Evolutionary conservation across 2,113 vertebrate genomes (phyloP).

Genomic region (Heteronetta atricapilla): DNA sequence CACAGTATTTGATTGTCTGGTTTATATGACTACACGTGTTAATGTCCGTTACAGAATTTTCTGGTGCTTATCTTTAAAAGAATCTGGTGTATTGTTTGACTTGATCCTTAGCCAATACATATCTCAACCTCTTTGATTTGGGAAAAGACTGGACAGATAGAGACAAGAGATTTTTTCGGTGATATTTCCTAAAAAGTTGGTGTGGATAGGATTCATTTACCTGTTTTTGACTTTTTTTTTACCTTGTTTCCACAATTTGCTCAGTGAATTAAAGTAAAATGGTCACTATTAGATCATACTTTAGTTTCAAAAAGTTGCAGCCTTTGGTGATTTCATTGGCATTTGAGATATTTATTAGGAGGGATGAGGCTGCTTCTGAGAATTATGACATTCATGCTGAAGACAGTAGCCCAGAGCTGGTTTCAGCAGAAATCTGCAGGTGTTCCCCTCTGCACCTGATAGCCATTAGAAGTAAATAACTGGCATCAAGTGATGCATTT

Average conservation of each 20-base stretch:
- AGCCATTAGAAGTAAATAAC: background rate
- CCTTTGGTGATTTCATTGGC: background rate
- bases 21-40: background rate
- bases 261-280: background rate
- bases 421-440: background rate
- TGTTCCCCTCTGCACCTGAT: background rate
- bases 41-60: background rate
- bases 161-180: background rate
- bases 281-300: background rate
- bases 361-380: background rate
- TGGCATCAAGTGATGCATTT: background rate
- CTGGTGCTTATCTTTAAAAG: background rate
- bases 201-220: background rate
- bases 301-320: background rate
- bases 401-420: background rate
- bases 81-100: background rate
- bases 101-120: background rate
- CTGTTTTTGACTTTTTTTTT: background rate
- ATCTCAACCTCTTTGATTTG: background rate
- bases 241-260: background rate
- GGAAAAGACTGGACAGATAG: background rate
- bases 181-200: background rate
- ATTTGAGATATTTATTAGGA: background rate
- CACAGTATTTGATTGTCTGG: background rate
- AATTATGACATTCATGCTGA: background rate